phyloP scores from a whole-genome alignment of 2,888 invertebrate species.

The Rhodophaea formosa region DNA sequence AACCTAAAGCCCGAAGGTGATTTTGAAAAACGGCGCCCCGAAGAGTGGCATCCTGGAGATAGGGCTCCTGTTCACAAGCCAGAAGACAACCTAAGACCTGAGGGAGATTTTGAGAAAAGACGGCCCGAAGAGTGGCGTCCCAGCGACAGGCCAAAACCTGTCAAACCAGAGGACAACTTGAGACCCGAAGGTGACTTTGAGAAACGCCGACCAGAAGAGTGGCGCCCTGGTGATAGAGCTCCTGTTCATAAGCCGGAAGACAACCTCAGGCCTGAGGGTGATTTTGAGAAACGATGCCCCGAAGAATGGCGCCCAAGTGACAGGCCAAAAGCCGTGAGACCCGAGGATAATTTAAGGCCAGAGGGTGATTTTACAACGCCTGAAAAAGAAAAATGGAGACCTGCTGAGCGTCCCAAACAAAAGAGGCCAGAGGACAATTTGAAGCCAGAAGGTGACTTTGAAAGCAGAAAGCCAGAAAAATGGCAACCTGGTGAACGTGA shows the following conservation, averaged over 20 bases:
- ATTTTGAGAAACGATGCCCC: slow-evolving; percentile 57
- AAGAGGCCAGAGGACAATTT: slow-evolving; percentile 82
- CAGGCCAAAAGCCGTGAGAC: slow-evolving; percentile 53
- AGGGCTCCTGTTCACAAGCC: slow-evolving; percentile 59
- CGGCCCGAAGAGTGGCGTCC: slow-evolving; percentile 64
- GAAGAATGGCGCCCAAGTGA: slow-evolving; percentile 66
- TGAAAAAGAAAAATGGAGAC: slow-evolving; percentile 62
- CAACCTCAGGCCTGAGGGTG: slow-evolving; percentile 79
- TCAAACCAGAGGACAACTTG: slow-evolving; percentile 61
- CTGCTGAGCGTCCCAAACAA: slow-evolving; percentile 72
- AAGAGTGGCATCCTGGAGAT: slow-evolving; percentile 70
- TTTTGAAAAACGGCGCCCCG: slow-evolving; percentile 52
- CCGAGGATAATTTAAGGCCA: slow-evolving; percentile 73
- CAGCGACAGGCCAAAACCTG: slow-evolving; percentile 67
- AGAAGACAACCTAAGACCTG: slow-evolving; percentile 60
- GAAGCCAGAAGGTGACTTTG: slow-evolving; percentile 80
- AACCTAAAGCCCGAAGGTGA: slow-evolving; percentile 79
- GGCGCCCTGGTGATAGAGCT: slow-evolving; percentile 59
- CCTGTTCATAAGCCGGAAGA: slow-evolving; percentile 62
- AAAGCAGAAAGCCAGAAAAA: slow-evolving; percentile 53
- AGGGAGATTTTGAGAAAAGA: slow-evolving; percentile 66
- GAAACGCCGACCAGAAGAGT: slow-evolving; percentile 62
- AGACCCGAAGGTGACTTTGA: slow-evolving; percentile 71
- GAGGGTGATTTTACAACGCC: slow-evolving; percentile 73
- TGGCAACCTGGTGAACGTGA: slow-evolving; percentile 77